phyloP scores from a whole-genome alignment of 2,797 vertebrate species.

The Chiloscyllium punctatum region DNA sequence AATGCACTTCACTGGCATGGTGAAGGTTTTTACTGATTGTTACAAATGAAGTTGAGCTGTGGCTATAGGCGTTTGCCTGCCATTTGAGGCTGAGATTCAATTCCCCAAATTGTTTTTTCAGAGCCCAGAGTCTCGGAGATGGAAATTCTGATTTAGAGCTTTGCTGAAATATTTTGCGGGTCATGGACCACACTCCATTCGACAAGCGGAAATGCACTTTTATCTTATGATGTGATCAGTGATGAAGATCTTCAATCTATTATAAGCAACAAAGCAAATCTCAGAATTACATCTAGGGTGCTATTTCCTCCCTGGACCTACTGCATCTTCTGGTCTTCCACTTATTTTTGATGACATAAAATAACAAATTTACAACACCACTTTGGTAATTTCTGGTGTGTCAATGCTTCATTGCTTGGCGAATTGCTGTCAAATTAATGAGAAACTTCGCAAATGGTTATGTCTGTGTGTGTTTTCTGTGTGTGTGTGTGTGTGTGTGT shows the following conservation, averaged over 20 bases:
- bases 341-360: background rate
- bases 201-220: background rate
- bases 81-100: background rate
- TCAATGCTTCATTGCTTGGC: background rate
- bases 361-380: background rate
- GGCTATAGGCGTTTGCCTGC: background rate
- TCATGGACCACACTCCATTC: background rate
- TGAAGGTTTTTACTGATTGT: background rate
- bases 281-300: background rate
- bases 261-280: background rate
- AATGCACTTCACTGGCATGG: background rate
- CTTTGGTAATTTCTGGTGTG: background rate
- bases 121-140: background rate
- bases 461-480: background rate
- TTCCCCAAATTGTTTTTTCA: background rate
- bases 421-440: conserved; percentile 18
- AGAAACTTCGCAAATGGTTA: background rate
- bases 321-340: background rate
- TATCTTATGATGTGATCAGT: background rate
- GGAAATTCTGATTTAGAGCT: background rate
- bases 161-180: too few relatives aligned
- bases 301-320: background rate
- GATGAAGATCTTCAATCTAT: background rate
- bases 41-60: background rate
- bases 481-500: background rate